Percentiles rank a stretch among this genome's conserved stretches.
Evolutionary conservation across 1,140 invertebrate species (phyloP).

Genomic region (Nylanderia fulva): DNA sequence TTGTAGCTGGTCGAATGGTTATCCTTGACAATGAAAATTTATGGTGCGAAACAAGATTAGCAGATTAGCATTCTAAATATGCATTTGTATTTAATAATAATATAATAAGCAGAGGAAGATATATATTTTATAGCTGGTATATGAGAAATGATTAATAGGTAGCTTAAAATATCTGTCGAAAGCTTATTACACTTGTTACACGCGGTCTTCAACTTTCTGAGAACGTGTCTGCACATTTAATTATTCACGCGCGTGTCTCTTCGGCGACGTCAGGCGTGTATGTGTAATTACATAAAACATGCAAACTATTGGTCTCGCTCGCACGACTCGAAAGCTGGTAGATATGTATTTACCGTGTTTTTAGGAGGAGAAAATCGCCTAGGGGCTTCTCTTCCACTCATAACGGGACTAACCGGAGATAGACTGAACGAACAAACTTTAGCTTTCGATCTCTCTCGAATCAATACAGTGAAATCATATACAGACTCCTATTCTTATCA

Average conservation of each 20-base stretch:
- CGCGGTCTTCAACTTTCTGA: slow-evolving; percentile 13
- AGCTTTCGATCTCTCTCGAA: slow-evolving; percentile 59
- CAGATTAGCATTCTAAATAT: background rate
- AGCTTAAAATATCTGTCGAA: background rate
- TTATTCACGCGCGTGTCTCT: slow-evolving; percentile 15
- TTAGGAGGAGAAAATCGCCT: slow-evolving; percentile 70
- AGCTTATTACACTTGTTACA: background rate
- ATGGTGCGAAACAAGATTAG: background rate
- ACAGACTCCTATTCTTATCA: slow-evolving; percentile 24
- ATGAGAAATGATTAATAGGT: background rate
- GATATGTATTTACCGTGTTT: slow-evolving; percentile 63
- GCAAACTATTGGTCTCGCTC: slow-evolving; percentile 11
- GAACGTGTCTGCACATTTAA: slow-evolving; percentile 17
- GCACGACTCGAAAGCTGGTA: slow-evolving; percentile 47
- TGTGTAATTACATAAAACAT: slow-evolving; percentile 56
- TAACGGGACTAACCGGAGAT: slow-evolving; percentile 55
- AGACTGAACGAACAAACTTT: slow-evolving; percentile 30
- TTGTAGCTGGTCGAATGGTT: background rate
- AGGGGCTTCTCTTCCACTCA: slow-evolving; percentile 46
- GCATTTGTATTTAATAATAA: slow-evolving; percentile 10
- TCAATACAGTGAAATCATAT: slow-evolving; percentile 50
- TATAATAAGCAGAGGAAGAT: background rate
- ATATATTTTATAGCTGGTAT: background rate
- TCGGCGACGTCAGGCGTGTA: background rate
- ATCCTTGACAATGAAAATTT: background rate